Evolutionary conservation across 1,140 invertebrate species (phyloP).

Genomic region (Subanguina moxae): DNA sequence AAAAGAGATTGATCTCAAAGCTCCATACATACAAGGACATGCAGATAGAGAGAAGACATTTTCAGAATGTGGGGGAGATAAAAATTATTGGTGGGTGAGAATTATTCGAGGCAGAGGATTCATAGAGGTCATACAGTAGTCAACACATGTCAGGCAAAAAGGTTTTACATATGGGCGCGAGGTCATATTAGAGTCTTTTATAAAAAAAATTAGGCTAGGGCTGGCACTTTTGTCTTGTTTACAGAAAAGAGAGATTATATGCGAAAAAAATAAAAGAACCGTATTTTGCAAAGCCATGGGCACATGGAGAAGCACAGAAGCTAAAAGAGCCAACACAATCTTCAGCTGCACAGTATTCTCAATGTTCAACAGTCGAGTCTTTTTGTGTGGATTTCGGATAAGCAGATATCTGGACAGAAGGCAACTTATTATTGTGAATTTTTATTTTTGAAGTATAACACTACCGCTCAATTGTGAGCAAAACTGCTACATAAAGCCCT

Average conservation of each 20-base stretch:
- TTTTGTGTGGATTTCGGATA: constrained; percentile 47
- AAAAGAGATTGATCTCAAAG: too few relatives aligned
- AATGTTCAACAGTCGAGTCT: constrained; percentile 37
- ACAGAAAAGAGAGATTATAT: background rate
- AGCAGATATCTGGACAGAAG: constrained; percentile 38
- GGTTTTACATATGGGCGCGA: too few relatives aligned
- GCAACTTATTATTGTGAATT: background rate
- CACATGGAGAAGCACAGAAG: constrained; percentile 46
- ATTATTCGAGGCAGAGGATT: too few relatives aligned
- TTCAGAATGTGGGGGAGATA: too few relatives aligned
- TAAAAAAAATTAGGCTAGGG: too few relatives aligned
- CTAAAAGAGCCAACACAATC: constrained; percentile 38
- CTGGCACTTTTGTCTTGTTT: too few relatives aligned
- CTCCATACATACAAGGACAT: too few relatives aligned
- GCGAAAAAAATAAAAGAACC: constrained; percentile 19
- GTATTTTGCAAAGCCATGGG: constrained; percentile 52
- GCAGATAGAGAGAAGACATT: too few relatives aligned
- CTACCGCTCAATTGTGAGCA: constrained; percentile 52
- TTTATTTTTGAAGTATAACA: background rate
- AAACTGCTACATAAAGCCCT: constrained; percentile 55
- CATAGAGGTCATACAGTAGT: too few relatives aligned
- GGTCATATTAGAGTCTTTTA: too few relatives aligned
- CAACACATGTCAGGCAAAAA: too few relatives aligned
- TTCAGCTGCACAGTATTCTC: constrained; percentile 38
- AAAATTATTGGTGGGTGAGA: too few relatives aligned